Evolutionary conservation across 92 coral and sea anemone species (phyloP), one percentile per base, ranked within the genome.

Genomic region (Umimayanthus kanabou): DNA sequence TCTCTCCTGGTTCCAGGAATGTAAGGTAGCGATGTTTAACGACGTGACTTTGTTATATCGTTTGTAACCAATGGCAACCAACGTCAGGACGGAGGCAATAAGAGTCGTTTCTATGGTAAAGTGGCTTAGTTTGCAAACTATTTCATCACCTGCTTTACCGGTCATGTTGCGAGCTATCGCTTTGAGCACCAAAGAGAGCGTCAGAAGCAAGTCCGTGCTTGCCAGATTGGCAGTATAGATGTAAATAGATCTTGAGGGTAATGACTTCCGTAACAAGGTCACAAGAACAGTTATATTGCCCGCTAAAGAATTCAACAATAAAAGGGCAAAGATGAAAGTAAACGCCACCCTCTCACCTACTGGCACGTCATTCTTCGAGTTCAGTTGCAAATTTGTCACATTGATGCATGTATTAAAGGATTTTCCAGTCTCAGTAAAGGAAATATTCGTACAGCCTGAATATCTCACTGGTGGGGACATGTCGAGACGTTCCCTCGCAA

Each of bases 61-160:
- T 33, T 76, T 76, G 80, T 76, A 76, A 40, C 50, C 80, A 76
- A 76, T 76, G 55, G 80, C 80, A 76, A 76, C 80, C 1, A 76
- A 9, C 23, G 53, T 76, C 26, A 76, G 9, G 43, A 11, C 47
- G 57, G 80, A 76, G 53, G 80, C 80, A 22, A 26, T 42, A 39
- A 76, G 2, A 14, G 50, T 14, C 80, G 49, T 40, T 14, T 40
- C 25, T 9, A 39, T 37, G 22, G 22, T 4, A 76, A 76, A 76
- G 80, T 37, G 28, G 20, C 18, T 37, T 20, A 76, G 50, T 33
- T 33, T 76, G 49, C 80, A 76, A 1, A 13, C 80, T 10, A 76
- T n/a, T n/a, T n/a, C 80, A 18, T 39, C 50, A 4, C 29, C 47
- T 40, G 80, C 9, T 0, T 5, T 37, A 37, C 57, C 80, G 4